These are phyloP conservation scores for Luehdorfia chinensis DNA, from an alignment of 1,140 invertebrate genomes.

Conservation along the genomic window DNA sequence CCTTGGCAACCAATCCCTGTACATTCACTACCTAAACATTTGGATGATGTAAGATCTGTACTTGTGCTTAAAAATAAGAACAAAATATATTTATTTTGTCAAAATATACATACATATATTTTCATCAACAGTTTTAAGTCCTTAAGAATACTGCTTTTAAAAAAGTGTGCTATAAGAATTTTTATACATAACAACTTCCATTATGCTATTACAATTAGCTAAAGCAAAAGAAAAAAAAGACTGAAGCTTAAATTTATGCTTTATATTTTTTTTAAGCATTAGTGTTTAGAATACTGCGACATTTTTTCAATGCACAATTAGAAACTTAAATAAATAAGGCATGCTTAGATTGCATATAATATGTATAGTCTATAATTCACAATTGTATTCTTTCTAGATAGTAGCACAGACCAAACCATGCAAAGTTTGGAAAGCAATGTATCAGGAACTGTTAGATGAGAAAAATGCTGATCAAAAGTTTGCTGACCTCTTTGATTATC, in stretches of 20 bases:
- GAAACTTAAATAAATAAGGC: conserved; percentile 8
- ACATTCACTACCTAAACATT: conserved; percentile 81
- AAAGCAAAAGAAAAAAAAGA: no score
- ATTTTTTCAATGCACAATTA: no score
- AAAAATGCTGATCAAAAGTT: conserved; percentile 77
- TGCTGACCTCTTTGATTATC: conserved; percentile 79
- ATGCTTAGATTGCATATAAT: background rate
- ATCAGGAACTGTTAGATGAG: conserved; percentile 75
- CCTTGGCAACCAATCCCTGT: conserved; percentile 94
- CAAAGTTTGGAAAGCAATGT: conserved; percentile 75
- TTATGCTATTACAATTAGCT: no score
- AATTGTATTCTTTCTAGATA: conserved; percentile 70
- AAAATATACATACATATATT: conserved; percentile 15
- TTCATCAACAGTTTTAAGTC: no score
- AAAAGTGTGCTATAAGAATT: no score
- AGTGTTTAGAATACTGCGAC: no score
- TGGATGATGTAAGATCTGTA: conserved; percentile 82
- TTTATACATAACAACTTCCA: no score
- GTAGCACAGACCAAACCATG: conserved; percentile 81
- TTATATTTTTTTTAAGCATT: no score
- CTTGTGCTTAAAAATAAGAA: no score
- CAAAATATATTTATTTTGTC: background rate
- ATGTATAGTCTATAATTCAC: background rate
- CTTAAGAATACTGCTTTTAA: no score
- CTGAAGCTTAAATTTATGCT: no score